Base-by-base conservation (phyloP, 2,888 invertebrate species). In the Willowsia nigromaculata region DNA sequence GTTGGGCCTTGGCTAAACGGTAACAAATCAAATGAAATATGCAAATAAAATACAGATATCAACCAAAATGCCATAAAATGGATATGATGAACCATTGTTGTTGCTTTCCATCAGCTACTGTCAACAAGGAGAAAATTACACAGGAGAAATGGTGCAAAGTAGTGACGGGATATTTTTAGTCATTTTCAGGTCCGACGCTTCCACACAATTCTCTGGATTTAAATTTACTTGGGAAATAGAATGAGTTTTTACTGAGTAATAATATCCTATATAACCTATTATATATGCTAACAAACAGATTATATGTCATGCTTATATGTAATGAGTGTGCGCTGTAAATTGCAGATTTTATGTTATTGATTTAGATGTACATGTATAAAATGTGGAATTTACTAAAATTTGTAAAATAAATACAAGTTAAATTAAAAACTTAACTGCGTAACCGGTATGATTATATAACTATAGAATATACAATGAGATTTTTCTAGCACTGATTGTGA, bases 151-250 rank as follows among this genome's bases (percentile, higher is more conserved):
- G 13, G 50, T 90, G 15, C 85, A 71, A 43, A 89, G 90, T 15
- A 82, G 59, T 30, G 91, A 91, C 53, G 89, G 89, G 25, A 68
- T 71, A 56, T 89, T 87, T 71, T 37, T 91, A 1, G 62, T 90
- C 3, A 81, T 83, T 27, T 90, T 91, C 37, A 68, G 80, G n/a
- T 89, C 89, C 0, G 91, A 91, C 47, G 62, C 78, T 0, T 89
- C 90, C 7, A 89, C 86, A 9, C 90, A 90, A 33, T 91, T 90
- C 84, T 87, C 81, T 7, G 91, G 91, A 9, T 91, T 91, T 78
- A 80, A 89, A 22, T 91, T 91, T 59, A 37, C 89, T 7, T 91
- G 91, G 91, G 84, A 88, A 68, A 27, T 53, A 2, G 86, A 80
- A 6, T 87, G n/a, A n/a, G n/a, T n/a, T n/a, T n/a, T n/a, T n/a